Evolutionary conservation across 2,797 vertebrate species (phyloP).

Genomic region (Phaenicophaeus curvirostris): DNA sequence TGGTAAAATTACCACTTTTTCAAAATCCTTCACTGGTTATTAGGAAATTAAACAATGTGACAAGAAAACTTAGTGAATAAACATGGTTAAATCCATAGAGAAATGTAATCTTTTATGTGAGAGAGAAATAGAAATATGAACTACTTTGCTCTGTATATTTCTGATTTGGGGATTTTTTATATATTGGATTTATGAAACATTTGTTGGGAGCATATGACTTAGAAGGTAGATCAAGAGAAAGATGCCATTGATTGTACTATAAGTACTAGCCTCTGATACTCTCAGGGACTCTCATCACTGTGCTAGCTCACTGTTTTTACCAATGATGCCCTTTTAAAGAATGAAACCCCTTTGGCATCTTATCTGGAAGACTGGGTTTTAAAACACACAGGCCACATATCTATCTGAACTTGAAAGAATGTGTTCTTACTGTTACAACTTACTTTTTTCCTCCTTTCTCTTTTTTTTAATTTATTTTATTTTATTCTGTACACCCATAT

Average conservation of each 20-base stretch:
- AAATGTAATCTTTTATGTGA: not conserved
- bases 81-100: not conserved
- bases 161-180: not conserved
- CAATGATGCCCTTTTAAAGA: not conserved
- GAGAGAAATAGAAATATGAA: not conserved
- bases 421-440: not conserved
- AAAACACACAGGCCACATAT: not conserved
- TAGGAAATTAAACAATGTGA: not conserved
- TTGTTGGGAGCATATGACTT: not conserved
- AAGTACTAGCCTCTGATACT: not conserved
- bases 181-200: rapidly evolving
- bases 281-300: not conserved
- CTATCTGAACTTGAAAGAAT: not conserved
- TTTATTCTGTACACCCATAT: not conserved
- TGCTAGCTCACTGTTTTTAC: not conserved
- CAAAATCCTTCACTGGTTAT: not conserved
- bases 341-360: not conserved
- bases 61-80: not conserved
- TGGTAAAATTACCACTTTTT: not conserved
- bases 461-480: not conserved
- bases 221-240: not conserved
- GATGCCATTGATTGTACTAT: not conserved
- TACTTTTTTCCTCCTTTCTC: not conserved
- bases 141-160: not conserved
- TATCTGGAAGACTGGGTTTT: not conserved